phyloP scores from a whole-genome alignment of 2,797 vertebrate genomes.

The Poliocrania exsul region DNA sequence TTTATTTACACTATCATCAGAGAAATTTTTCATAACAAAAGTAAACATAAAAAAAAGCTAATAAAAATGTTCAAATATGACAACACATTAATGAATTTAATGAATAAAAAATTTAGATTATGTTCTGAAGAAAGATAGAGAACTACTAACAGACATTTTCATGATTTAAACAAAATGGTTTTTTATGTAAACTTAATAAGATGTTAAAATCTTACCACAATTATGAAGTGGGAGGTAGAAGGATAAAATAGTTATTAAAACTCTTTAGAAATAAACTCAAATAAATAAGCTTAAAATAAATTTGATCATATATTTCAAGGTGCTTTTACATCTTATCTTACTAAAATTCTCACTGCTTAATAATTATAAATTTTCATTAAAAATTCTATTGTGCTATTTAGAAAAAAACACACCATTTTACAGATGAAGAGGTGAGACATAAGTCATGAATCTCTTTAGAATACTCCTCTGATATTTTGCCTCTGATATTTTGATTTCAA shows the following conservation, averaged over 20 bases:
- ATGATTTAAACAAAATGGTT: background rate
- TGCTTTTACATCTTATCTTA: background rate
- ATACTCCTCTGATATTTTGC: background rate
- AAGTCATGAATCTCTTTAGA: background rate
- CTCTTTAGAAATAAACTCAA: background rate
- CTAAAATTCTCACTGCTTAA: background rate
- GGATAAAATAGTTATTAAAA: background rate
- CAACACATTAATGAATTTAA: background rate
- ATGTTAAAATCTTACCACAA: background rate
- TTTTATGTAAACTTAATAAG: background rate
- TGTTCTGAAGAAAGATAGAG: background rate
- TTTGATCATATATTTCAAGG: background rate
- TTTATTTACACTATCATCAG: background rate
- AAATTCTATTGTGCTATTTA: background rate
- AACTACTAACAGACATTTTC: background rate
- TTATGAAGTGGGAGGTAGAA: background rate
- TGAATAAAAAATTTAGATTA: background rate
- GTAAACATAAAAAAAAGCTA: fast-evolving
- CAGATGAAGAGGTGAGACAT: background rate
- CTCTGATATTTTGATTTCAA: background rate
- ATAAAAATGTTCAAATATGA: background rate
- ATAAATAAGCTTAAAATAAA: background rate
- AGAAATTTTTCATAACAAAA: background rate
- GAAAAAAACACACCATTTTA: background rate
- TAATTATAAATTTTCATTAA: background rate